Evolutionary conservation across 2,888 invertebrate species (phyloP).

Genomic region (Pasiphila rectangulata): DNA sequence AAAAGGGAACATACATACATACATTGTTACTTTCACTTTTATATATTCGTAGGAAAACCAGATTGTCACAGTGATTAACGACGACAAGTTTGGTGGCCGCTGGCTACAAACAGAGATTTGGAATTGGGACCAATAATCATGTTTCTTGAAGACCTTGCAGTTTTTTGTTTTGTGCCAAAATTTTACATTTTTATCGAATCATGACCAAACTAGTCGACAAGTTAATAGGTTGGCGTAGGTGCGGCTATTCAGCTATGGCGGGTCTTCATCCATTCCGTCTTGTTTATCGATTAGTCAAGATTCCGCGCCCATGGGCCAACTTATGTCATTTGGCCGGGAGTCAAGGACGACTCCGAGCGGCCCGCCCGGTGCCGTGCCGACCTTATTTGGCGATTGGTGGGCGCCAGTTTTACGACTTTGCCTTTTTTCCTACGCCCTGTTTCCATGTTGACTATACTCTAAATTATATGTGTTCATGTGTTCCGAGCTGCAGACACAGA

Average conservation of each 20-base stretch:
- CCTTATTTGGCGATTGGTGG: slow-evolving; percentile 80
- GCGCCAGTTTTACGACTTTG: slow-evolving; percentile 79
- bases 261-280: slow-evolving; percentile 67
- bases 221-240: slow-evolving; percentile 68
- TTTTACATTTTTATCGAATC: slow-evolving; percentile 56
- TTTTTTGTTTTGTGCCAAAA: slow-evolving; percentile 37
- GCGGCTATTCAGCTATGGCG: slow-evolving; percentile 56
- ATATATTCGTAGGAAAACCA: too few relatives aligned
- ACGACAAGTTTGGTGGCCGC: slow-evolving; percentile 2
- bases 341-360: slow-evolving; percentile 73
- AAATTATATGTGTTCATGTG: slow-evolving; percentile 59
- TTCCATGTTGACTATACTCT: slow-evolving; percentile 66
- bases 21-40: too few relatives aligned
- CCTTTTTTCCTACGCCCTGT: slow-evolving; percentile 73
- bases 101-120: slow-evolving; percentile 1
- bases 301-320: slow-evolving; percentile 78
- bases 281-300: slow-evolving; percentile 77
- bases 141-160: slow-evolving; percentile 28
- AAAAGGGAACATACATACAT: too few relatives aligned
- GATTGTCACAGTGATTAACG: slow-evolving; percentile 3
- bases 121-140: slow-evolving; percentile 8
- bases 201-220: slow-evolving; percentile 58
- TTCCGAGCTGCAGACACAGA: slow-evolving; percentile 47
- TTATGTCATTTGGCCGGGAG: slow-evolving; percentile 80
- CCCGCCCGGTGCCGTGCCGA: slow-evolving; percentile 68